Evolutionary conservation across 2,888 invertebrate genomes (phyloP).

Genomic region (Chaetoderma sp.): DNA sequence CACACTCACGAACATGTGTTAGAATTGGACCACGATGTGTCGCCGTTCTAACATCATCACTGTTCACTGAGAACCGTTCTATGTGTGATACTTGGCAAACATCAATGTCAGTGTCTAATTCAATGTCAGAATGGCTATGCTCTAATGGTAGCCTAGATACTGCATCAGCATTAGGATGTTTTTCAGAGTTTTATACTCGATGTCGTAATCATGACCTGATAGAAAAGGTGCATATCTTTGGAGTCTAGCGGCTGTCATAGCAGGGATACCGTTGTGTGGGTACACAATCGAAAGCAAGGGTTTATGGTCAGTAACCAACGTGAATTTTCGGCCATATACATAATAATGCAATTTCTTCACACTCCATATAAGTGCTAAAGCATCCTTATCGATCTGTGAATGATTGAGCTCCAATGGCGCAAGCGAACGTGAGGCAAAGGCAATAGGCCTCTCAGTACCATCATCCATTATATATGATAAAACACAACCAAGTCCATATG

Average conservation of each 20-base stretch:
- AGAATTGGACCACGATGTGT: no score
- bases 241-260: not conserved
- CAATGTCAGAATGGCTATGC: no score
- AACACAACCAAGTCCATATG: constrained; percentile 61
- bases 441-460: constrained; percentile 56
- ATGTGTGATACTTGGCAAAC: no score
- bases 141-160: no score
- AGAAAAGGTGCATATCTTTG: not conserved
- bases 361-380: constrained; percentile 64
- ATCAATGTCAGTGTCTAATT: no score
- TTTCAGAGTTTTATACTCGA: constrained; percentile 1
- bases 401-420: constrained; percentile 64
- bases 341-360: not conserved
- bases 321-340: no score
- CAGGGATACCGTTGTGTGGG: not conserved
- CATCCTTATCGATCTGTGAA: constrained; percentile 67
- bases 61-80: no score
- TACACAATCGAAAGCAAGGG: not conserved
- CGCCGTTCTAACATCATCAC: no score
- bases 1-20: no score
- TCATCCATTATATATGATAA: constrained; percentile 33
- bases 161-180: no score
- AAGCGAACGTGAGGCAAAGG: constrained; percentile 68
- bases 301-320: not conserved
- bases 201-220: not conserved